Percentiles rank a stretch among this genome's conserved stretches.
phyloP scores from a whole-genome alignment of 37 sponge, comb jelly and placozoan genomes.

The Oscarella lobularis region DNA sequence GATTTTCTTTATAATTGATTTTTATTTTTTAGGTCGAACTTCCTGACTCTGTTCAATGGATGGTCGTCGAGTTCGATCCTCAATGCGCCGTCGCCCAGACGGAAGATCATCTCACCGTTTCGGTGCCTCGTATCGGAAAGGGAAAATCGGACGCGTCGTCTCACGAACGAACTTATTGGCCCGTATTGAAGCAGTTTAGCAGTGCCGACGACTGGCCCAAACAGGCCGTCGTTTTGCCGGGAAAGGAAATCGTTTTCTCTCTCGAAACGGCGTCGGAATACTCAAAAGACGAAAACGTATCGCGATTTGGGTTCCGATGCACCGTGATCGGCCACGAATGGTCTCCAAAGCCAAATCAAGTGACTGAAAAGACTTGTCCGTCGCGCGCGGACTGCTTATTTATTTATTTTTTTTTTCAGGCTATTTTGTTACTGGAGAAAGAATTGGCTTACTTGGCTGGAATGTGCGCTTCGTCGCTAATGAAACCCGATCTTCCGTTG shows the following conservation, averaged over 20 bases:
- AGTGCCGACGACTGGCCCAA: conserved; percentile 21
- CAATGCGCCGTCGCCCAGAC: conserved; percentile 12
- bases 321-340: conserved; percentile 82
- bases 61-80: conserved; percentile 74
- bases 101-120: conserved; percentile 10
- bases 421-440: conserved; percentile 56
- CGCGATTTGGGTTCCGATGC: conserved; percentile 77
- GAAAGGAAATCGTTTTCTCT: background rate
- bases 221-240: conserved; percentile 13
- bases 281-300: conserved; percentile 65
- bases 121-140: conserved; percentile 5
- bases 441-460: conserved; percentile 59
- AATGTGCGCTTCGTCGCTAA: conserved; percentile 56
- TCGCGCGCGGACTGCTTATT: background rate
- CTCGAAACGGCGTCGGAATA: conserved; percentile 75
- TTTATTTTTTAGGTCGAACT: conserved; percentile 47
- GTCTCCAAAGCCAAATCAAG: conserved; percentile 30
- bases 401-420: conserved; percentile 14
- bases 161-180: background rate
- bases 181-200: conserved; percentile 6
- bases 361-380: conserved; percentile 10
- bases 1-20: background rate
- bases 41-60: conserved; percentile 70
- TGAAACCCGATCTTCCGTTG: conserved; percentile 30
- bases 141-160: background rate